Percentiles rank a stretch among this genome's conserved stretches.
phyloP scores from a whole-genome alignment of 2,113 vertebrate species.

The Struthio camelus region DNA sequence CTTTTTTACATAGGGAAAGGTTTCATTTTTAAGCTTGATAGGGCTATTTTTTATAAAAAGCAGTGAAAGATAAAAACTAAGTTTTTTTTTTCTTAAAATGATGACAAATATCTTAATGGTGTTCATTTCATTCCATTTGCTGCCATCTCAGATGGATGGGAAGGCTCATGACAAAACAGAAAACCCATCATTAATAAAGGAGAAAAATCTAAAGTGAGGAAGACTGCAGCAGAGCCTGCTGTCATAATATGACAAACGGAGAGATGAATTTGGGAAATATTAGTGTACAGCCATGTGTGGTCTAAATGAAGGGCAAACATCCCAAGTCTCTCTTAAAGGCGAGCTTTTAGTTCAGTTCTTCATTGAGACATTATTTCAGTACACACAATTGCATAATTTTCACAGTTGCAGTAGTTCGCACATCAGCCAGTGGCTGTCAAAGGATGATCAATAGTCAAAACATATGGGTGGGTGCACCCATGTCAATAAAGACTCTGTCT shows the following conservation, averaged over 20 bases:
- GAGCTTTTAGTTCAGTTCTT: neutral
- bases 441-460: constrained; percentile 27
- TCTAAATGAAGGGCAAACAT: neutral
- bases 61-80: neutral
- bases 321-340: neutral
- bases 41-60: neutral
- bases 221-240: neutral
- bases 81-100: neutral
- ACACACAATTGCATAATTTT: neutral
- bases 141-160: neutral
- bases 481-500: constrained; percentile 16
- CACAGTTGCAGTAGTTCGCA: neutral
- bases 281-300: neutral
- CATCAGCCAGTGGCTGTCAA: neutral
- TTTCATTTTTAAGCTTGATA: neutral
- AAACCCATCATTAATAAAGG: neutral
- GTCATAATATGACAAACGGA: neutral
- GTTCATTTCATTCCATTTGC: neutral
- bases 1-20: neutral
- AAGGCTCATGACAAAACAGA: neutral
- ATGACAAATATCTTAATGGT: neutral
- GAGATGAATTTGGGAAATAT: neutral
- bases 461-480: neutral
- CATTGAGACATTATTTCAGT: neutral
- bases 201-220: neutral